Conservation (phyloP, 2,113 vertebrate genomes). For the Nanorana parkeri region DNA sequence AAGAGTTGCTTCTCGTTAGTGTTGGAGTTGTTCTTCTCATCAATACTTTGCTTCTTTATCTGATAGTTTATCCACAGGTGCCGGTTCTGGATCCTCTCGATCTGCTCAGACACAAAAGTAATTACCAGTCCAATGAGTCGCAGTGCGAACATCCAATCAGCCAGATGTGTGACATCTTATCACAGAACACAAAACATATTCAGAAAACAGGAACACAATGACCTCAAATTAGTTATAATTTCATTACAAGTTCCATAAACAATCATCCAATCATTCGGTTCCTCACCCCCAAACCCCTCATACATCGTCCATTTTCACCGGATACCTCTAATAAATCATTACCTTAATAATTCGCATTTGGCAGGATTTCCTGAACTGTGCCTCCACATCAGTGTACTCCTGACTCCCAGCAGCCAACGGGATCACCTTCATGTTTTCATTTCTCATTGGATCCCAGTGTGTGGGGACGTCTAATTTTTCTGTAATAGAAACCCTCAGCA, state of each 20-base stretch:
- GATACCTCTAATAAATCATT: not conserved
- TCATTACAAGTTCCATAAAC: too few relatives aligned
- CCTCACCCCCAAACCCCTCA: not conserved
- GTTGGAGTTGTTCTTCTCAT: conserved; percentile 75
- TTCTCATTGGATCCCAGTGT: conserved; percentile 5
- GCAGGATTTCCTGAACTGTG: conserved; percentile 17
- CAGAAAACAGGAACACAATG: too few relatives aligned
- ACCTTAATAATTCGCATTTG: conserved; percentile 34
- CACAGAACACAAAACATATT: too few relatives aligned
- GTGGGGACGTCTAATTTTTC: not conserved
- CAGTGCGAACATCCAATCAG: not conserved
- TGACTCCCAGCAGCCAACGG: not conserved
- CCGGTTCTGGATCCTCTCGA: conserved; percentile 84
- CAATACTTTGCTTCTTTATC: conserved; percentile 78
- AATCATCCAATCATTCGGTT: too few relatives aligned
- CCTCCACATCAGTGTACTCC: not conserved
- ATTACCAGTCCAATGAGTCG: not conserved
- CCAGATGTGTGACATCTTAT: not conserved
- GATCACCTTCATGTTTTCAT: not conserved
- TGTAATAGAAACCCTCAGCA: conserved; percentile 9
- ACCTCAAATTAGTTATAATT: too few relatives aligned
- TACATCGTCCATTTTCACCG: not conserved
- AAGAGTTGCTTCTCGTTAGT: conserved; percentile 82
- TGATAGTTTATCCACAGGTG: conserved; percentile 84
- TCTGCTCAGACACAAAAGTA: conserved; percentile 69